A percentile compares a stretch with the other conserved stretches of the same genome.
phyloP scores from a whole-genome alignment of 2,113 vertebrate species.

The Bucco capensis region DNA sequence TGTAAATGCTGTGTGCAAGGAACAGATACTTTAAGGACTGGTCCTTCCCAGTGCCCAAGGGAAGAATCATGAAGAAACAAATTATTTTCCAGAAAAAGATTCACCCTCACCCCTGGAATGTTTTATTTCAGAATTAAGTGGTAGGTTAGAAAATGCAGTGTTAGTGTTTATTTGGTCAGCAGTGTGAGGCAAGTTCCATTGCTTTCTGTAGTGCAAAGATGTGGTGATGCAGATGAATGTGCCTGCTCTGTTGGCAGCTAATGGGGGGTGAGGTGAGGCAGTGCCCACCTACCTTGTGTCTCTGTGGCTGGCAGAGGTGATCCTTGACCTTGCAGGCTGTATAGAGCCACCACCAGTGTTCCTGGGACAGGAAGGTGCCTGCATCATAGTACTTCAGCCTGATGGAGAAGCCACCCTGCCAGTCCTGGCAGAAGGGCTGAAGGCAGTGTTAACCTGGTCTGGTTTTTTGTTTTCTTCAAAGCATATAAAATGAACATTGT shows the following conservation, averaged over 20 bases:
- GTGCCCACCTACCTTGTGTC: too few species aligned
- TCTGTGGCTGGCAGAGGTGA: accelerated
- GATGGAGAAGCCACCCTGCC: not conserved
- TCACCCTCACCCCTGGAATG: not conserved
- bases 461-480: not conserved
- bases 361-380: not conserved
- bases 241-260: not conserved
- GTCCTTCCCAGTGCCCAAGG: not conserved
- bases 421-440: not conserved
- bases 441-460: not conserved
- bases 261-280: not conserved
- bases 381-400: not conserved
- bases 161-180: not conserved
- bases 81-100: not conserved
- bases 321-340: not conserved
- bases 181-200: not conserved
- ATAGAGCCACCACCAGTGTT: not conserved
- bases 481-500: accelerated
- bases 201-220: not conserved
- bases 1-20: not conserved
- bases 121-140: not conserved
- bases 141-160: not conserved
- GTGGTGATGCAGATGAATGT: not conserved
- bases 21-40: not conserved
- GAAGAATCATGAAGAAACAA: not conserved